Evolutionary conservation across 2,888 invertebrate species (phyloP), one percentile per base, ranked within the genome.

Genomic region (Trichogramma evanescens): DNA sequence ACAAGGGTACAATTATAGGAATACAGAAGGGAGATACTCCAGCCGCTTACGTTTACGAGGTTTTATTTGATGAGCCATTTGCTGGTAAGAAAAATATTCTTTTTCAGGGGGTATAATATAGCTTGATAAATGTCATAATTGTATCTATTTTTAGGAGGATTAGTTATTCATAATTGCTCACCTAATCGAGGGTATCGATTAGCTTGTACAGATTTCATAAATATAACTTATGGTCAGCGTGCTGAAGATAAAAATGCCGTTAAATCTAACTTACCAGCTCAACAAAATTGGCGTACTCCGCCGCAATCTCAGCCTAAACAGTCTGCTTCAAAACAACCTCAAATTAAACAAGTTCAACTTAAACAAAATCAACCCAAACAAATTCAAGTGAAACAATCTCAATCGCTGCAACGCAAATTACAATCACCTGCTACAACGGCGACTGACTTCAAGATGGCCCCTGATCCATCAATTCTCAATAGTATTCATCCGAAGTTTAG

Each of bases 1-100:
- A 85, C 7, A 84, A 86, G 64, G 98, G 97, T 41, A 95, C 93
- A 0, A 81, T 98, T 1, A 86, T 93, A n/a, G 92, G 85, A 0
- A 81, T 88, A 6, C 79, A 82, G 58, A 78, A 74, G 57, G 67
- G 68, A 1, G 87, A 81, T 71, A 84, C 80, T 54, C 80, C 82
- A 56, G 77, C 81, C 0, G 85, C 86, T 48, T 80, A 80, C 0
- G 80, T 87, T 58, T 91, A 88, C 72, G 92, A 93, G 66, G 83
- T 95, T 38, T 78, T 95, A 59, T 94, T 94, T 72, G 95, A 95
- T 71, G 80, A 85, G 64, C 77, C 83, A 39, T 91, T 95, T 75
- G 78, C 83, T 50, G 74, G 72, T 58, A 44, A 53, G 52, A 26
- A 40, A 53, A 7, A 53, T 40, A 39, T 10, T 8, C 8, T 48